phyloP scores from a whole-genome alignment of 2,888 invertebrate species.

The Anarsia innoxiella region DNA sequence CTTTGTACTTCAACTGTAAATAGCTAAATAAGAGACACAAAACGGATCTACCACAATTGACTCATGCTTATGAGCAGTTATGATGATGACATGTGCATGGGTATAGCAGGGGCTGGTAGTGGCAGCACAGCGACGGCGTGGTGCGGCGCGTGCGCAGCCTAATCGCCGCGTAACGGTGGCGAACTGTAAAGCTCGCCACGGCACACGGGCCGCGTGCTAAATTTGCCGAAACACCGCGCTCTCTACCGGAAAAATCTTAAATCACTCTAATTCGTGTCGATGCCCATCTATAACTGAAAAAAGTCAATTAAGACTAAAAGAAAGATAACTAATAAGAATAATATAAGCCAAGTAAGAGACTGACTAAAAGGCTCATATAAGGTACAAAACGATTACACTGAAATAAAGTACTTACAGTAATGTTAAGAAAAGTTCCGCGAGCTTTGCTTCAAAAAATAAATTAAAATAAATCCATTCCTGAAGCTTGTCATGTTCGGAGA shows the following conservation, averaged over 20 bases:
- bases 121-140: conserved; percentile 14
- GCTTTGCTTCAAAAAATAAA: too few relatives aligned
- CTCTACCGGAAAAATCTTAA: conserved; percentile 66
- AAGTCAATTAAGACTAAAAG: conserved; percentile 19
- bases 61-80: conserved; percentile 26
- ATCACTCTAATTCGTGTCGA: conserved; percentile 52
- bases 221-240: conserved; percentile 71
- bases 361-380: too few relatives aligned
- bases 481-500: too few relatives aligned
- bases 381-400: too few relatives aligned
- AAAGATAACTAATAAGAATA: background rate
- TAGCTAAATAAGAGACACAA: background rate
- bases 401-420: too few relatives aligned
- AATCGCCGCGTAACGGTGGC: conserved; percentile 72
- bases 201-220: conserved; percentile 68
- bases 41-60: conserved; percentile 1
- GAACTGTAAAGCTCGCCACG: conserved; percentile 71
- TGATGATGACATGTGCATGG: conserved; percentile 27
- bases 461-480: too few relatives aligned
- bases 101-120: conserved; percentile 25
- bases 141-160: conserved; percentile 57
- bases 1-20: background rate
- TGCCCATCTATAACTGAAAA: conserved; percentile 31
- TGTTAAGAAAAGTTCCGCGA: too few relatives aligned
- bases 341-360: too few relatives aligned